Base-by-base conservation (phyloP, 37 sponge, comb jelly and placozoan genomes). In the Theonella swinhoei region DNA sequence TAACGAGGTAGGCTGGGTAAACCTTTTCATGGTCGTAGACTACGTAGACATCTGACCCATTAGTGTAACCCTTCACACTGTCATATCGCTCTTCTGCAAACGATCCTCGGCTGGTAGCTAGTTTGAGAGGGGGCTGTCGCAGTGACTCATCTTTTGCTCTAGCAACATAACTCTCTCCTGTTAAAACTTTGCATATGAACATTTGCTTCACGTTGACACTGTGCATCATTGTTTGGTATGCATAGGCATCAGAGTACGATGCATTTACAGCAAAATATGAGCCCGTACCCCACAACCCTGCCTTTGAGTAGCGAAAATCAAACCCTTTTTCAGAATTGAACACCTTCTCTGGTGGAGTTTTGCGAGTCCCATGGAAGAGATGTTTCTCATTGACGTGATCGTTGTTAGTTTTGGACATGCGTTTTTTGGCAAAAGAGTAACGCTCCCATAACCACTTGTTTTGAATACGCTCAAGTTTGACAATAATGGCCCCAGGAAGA, bases 201-300 rank as follows among this genome's bases (percentile, higher is more conserved):
- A 94, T 66, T 38, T 94, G 95, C 25, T 81, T 78, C 8, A 30
- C 7, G 40, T 33, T 64, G 31, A 8, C 28, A 0, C 77, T 42
- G n/a, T n/a, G n/a, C 0, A 28, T 39, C 39, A 30, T 26, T 24
- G 43, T 61, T 4, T 1, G 2, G 39, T 88, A 70, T 3, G 88
- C 74, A 78, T 93, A 93, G 0, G 19, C 28, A 58, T 88, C 72
- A 26, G 95, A 95, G 59, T 95, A 95, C 36, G 69, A 80, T 33
- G 95, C 95, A 61, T 95, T 85, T 11, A 63, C 80, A 2, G 95
- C 95, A 85, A 95, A 95, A 58, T 95, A 95, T 30, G 40, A 85
- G 22, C 86, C 95, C 0, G 58, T 32, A 8, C 95, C 95, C 95
- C 95, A 95, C 89, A 91, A 75, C 31, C 89, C 89, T 4, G 42